Evolutionary conservation across 2,888 invertebrate genomes (phyloP), one percentile per base, ranked within the genome.

Genomic region (Acleris literana): DNA sequence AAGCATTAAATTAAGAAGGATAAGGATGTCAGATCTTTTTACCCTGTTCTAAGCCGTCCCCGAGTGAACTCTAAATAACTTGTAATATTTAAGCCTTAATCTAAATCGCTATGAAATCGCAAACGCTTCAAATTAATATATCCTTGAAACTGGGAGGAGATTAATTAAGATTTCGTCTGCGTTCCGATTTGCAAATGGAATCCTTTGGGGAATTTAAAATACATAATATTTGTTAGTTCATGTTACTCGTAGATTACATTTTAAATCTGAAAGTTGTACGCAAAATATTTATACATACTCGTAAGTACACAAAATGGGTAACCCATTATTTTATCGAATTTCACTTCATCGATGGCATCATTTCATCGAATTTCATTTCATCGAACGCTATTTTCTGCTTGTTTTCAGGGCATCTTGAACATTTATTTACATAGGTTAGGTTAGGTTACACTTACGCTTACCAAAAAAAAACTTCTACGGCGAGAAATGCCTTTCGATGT

Each of bases 41-140:
- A 61, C 65, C 60, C 55, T 43, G 56, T 51, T 18, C 44, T 65
- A 65, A 65, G 65, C 65, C 60, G 55, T 65, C 65, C 51, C 65
- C 20, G 25, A 49, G 25, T 60, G 55, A 56, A 61, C 55, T 61
- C 60, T 22, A 63, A 59, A 62, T 65, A 63, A 62, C 55, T 68
- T 58, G 63, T 63, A 68, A 69, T 59, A 67, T 67, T 58, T 60
- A 65, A 65, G 64, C 64, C 59, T 55, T 69, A 69, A 70, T 68
- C 69, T 65, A 39, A 68, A 70, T 68, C 55, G 64, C 64, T 62
- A 64, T 70, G 63, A 68, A 67, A 70, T 68, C 68, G 59, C 69
- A 59, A 70, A 64, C 62, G 65, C 55, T 25, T 53, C 56, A 18
- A 62, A n/a, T n/a, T n/a, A n/a, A 64, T 65, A 64, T 52, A 56